Base-by-base conservation (phyloP, 2,113 vertebrate species). In the Phrynosoma platyrhinos region DNA sequence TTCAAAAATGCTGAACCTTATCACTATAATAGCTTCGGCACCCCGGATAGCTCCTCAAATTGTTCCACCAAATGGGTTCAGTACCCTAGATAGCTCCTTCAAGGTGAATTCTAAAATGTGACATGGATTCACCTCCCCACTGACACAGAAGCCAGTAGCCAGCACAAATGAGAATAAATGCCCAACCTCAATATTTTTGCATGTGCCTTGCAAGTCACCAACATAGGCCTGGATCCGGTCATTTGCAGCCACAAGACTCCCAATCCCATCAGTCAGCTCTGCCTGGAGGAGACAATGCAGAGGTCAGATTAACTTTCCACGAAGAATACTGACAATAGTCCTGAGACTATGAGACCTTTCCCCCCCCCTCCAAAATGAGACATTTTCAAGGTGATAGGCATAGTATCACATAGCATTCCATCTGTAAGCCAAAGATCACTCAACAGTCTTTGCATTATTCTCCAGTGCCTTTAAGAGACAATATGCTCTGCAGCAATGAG, bases 151-250 rank as follows among this genome's bases (percentile, higher is more conserved):
- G 58, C 13, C 18, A 18, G 18, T 14, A 16, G 58, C 58, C 58
- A 62, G 13, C 58, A 62, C 58, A 18, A 62, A 62, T 62, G 18
- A 32, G 53, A 25, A 64, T 42, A 18, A 30, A 27, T 30, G 2
- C 42, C 91, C 82, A 83, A 98, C 97, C 97, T 98, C 96, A 8
- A 97, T 91, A 47, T 83, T 95, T 47, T 80, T 95, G 92, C 94
- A 95, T 6, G 90, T 92, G 25, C 96, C 92, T 89, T 97, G 96
- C 79, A 98, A 92, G n/a, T 96, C 92, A 3, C 83, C 40, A 36
- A 97, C 93, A 74, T 95, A 58, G 7, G 87, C 69, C 86, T 97
- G 96, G 79, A 97, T 86, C 82, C 89, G 86, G 25, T 95, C 85
- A 52, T 95, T 97, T 78, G 94, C 74, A 5, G 90, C 91, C 69